These are phyloP conservation scores for Malacoraja senta DNA, from an alignment of 2,797 vertebrate species.

Conservation along the genomic window DNA sequence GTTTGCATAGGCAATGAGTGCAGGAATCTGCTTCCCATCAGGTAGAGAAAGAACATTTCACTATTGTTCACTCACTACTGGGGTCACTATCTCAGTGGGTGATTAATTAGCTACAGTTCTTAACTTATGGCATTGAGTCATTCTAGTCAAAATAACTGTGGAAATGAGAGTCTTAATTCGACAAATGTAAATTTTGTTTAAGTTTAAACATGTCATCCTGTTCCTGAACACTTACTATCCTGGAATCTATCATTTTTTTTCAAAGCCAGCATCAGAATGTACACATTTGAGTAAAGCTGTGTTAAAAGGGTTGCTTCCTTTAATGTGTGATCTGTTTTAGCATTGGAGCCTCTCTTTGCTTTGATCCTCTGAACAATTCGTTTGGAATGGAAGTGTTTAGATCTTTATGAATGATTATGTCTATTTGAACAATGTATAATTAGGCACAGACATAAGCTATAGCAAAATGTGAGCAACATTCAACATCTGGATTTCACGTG, in stretches of 20 bases:
- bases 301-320: background rate
- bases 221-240: background rate
- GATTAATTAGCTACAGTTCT: background rate
- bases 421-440: background rate
- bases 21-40: background rate
- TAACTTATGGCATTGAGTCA: background rate
- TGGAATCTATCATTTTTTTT: background rate
- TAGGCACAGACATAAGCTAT: background rate
- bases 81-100: background rate
- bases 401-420: background rate
- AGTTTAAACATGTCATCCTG: background rate
- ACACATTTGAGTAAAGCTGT: background rate
- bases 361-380: background rate
- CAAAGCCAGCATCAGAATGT: background rate
- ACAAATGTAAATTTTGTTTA: background rate
- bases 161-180: background rate
- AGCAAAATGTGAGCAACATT: background rate
- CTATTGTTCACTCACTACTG: background rate
- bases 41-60: background rate
- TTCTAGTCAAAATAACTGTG: background rate
- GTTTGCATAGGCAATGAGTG: background rate
- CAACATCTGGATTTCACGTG: background rate
- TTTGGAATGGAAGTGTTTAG: background rate
- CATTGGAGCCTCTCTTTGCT: background rate
- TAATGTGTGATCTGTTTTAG: background rate